Percentiles rank a stretch among this genome's conserved stretches.
These are phyloP conservation scores for Hoplostethus mediterraneus DNA, from an alignment of 2,797 vertebrate species.

Conservation along the genomic window DNA sequence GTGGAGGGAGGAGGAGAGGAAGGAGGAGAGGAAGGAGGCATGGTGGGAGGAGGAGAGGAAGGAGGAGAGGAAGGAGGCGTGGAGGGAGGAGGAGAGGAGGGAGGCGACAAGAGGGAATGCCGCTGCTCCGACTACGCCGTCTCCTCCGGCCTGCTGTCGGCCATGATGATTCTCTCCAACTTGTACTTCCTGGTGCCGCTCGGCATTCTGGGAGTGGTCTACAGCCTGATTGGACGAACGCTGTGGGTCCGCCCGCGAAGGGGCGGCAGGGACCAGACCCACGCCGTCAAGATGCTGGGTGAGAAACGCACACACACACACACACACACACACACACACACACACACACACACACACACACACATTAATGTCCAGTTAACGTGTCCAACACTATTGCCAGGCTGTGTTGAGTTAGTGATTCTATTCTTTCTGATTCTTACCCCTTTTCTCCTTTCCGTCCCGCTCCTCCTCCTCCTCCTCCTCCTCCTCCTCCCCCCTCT, in stretches of 20 bases:
- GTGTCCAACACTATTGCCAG: too few species aligned
- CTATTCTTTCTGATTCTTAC: background rate
- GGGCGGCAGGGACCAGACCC: slow-evolving; percentile 75
- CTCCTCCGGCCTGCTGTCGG: slow-evolving; percentile 80
- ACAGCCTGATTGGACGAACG: slow-evolving; percentile 84
- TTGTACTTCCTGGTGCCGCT: slow-evolving; percentile 87
- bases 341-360: background rate
- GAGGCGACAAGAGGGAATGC: slow-evolving; percentile 75
- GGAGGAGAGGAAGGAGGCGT: slow-evolving; percentile 56
- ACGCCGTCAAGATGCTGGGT: slow-evolving; percentile 86
- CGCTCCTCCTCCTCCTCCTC: background rate
- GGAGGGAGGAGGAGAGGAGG: slow-evolving; percentile 13
- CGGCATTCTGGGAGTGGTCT: slow-evolving; percentile 82
- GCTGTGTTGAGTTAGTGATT: background rate
- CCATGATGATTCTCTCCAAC: slow-evolving; percentile 87
- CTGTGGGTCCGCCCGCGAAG: slow-evolving; percentile 80
- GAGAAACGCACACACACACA: slow-evolving; percentile 42
- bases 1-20: background rate
- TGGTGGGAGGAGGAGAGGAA: slow-evolving; percentile 16
- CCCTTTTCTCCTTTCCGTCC: background rate
- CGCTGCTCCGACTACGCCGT: slow-evolving; percentile 77
- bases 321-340: background rate
- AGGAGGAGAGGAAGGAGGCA: slow-evolving; percentile 52
- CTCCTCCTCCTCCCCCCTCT: background rate
- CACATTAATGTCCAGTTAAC: too few species aligned